These are phyloP conservation scores for Melanotaenia boesemani DNA, from an alignment of 2,797 vertebrate species.

Conservation along the genomic window DNA sequence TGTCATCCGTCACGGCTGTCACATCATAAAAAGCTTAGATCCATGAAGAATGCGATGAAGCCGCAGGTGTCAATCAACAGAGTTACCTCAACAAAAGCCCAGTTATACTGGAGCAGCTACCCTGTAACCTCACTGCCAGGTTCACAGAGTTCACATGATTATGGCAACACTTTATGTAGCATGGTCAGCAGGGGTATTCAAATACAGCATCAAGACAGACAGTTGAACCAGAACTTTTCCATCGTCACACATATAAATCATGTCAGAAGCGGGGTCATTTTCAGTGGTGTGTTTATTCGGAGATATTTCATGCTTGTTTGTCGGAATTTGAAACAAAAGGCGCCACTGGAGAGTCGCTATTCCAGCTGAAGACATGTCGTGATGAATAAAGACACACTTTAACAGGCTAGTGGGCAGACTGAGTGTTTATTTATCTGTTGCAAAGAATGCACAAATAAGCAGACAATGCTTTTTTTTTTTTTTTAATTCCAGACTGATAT, in stretches of 20 bases:
- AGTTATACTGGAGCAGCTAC: constrained; percentile 9
- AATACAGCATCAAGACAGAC: background rate
- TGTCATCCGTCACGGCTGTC: constrained; percentile 64
- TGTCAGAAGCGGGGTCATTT: constrained; percentile 47
- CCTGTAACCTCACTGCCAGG: background rate
- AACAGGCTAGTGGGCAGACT: constrained; percentile 51
- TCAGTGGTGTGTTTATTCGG: constrained; percentile 50
- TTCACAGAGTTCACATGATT: constrained; percentile 5
- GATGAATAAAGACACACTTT: constrained; percentile 39
- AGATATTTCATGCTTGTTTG: constrained; percentile 39
- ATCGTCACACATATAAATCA: constrained; percentile 37
- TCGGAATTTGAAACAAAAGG: constrained; percentile 66
- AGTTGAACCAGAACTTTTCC: background rate
- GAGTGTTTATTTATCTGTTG: constrained; percentile 55
- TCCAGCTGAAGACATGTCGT: constrained; percentile 40
- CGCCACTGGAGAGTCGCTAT: constrained; percentile 64
- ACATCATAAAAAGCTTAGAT: constrained; percentile 24
- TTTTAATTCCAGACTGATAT: constrained; percentile 29
- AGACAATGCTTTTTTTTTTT: constrained; percentile 28
- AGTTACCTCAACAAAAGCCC: constrained; percentile 7
- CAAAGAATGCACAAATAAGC: constrained; percentile 47
- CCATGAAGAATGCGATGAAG: constrained; percentile 50
- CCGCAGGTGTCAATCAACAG: constrained; percentile 22
- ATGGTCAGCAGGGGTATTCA: background rate
- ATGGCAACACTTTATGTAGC: background rate